A percentile compares a stretch with the other conserved stretches of the same genome.
phyloP scores from a whole-genome alignment of 37 sponge, comb jelly and placozoan genomes.

The Halisarca cf. caerulea region DNA sequence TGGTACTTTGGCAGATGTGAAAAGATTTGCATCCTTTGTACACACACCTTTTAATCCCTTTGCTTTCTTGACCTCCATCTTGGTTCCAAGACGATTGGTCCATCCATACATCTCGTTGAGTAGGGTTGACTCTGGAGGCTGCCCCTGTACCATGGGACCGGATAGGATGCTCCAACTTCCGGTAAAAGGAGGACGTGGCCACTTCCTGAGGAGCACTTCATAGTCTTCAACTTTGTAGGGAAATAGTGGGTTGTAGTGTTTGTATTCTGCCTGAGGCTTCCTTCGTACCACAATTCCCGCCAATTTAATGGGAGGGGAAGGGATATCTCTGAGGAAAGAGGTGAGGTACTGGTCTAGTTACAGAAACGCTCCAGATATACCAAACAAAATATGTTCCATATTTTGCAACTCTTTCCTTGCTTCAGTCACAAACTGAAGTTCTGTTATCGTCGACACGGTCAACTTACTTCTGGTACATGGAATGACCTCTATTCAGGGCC shows the following conservation, averaged over 20 bases:
- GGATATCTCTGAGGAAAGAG: conserved; percentile 24
- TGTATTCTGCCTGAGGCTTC: conserved; percentile 33
- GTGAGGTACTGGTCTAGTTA: too few relatives aligned
- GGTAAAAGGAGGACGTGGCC: conserved; percentile 45
- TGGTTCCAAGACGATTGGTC: conserved; percentile 26
- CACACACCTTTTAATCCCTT: conserved; percentile 11
- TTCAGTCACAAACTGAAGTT: too few relatives aligned
- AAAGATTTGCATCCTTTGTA: background rate
- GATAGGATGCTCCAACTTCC: conserved; percentile 41
- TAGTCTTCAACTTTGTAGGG: conserved; percentile 56
- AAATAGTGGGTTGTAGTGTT: conserved; percentile 4
- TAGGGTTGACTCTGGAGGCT: conserved; percentile 38
- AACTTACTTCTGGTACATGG: conserved; percentile 20
- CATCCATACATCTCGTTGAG: conserved; percentile 29
- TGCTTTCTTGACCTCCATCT: background rate
- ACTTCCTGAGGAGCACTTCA: conserved; percentile 56
- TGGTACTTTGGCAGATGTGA: background rate
- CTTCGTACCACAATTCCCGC: conserved; percentile 58
- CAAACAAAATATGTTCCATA: too few relatives aligned
- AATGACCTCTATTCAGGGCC: background rate
- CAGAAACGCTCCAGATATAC: too few relatives aligned
- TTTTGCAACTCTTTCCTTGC: too few relatives aligned
- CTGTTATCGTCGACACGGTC: too few relatives aligned
- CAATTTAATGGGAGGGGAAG: conserved; percentile 12
- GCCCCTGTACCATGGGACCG: conserved; percentile 42